These are phyloP conservation scores for Onchidella celtica DNA, from an alignment of 2,888 invertebrate species.

Conservation along the genomic window DNA sequence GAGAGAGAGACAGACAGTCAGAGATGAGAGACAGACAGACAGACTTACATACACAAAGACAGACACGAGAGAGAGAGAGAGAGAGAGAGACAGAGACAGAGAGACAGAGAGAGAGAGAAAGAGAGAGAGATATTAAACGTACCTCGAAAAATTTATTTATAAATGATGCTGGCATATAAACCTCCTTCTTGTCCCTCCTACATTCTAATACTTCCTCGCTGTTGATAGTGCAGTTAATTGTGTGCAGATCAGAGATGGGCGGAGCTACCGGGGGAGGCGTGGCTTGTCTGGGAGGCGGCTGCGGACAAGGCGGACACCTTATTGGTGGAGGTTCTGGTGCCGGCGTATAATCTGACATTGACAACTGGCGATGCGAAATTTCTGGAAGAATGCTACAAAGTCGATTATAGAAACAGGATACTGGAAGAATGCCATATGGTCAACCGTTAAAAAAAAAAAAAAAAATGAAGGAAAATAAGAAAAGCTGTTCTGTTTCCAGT, in stretches of 20 bases:
- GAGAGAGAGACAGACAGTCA: no score
- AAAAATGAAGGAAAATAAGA: no score
- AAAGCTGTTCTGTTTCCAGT: no score
- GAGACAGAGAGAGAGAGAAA: neutral
- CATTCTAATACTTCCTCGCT: slow-evolving; percentile 91
- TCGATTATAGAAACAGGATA: no score
- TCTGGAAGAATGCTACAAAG: no score
- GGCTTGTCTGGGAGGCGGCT: neutral
- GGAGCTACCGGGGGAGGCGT: neutral
- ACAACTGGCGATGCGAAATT: slow-evolving; percentile 28
- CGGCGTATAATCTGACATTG: slow-evolving; percentile 38
- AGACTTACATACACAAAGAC: neutral
- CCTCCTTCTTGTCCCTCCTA: slow-evolving; percentile 89
- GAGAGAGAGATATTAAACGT: slow-evolving; percentile 59
- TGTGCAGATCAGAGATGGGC: neutral
- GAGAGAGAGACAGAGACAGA: neutral
- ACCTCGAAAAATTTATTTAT: slow-evolving; percentile 96
- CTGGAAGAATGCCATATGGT: no score
- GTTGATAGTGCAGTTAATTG: slow-evolving; percentile 89
- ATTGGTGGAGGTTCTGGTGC: neutral
- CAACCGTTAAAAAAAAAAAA: no score
- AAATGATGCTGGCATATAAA: slow-evolving; percentile 92
- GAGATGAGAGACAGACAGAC: no score
- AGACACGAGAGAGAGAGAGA: neutral
- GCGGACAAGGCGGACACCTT: slow-evolving; percentile 19